Evolutionary conservation across 2,797 vertebrate species (phyloP).

Genomic region (Amblyopsis hoosieri): DNA sequence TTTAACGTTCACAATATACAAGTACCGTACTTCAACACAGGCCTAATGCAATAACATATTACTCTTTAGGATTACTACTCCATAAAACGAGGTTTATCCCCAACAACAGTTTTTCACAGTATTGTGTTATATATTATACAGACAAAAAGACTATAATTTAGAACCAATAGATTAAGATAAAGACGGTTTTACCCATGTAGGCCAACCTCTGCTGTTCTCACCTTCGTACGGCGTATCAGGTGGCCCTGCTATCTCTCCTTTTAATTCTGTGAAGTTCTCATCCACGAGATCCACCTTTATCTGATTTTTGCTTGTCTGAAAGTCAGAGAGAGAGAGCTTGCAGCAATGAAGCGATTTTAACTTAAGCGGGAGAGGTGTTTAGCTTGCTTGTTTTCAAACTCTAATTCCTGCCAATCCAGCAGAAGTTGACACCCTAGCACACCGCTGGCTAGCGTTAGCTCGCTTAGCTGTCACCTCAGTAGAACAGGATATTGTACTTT

Average conservation of each 20-base stretch:
- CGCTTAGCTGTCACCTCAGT: slow-evolving; percentile 37
- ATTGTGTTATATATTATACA: too few species aligned
- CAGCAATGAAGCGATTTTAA: slow-evolving; percentile 9
- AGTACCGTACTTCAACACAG: too few species aligned
- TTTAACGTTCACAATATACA: not conserved
- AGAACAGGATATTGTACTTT: slow-evolving; percentile 48
- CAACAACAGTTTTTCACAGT: too few species aligned
- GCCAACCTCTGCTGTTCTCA: slow-evolving; percentile 36
- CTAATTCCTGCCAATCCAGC: slow-evolving; percentile 52
- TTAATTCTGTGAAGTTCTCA: slow-evolving; percentile 99
- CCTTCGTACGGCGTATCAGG: slow-evolving; percentile 99
- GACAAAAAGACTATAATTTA: too few species aligned
- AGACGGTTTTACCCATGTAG: not conserved
- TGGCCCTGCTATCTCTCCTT: slow-evolving; percentile 98
- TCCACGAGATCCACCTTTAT: slow-evolving; percentile 99
- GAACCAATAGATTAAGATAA: too few species aligned
- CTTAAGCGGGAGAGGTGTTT: slow-evolving; percentile 34
- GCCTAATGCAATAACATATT: too few species aligned
- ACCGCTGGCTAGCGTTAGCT: slow-evolving; percentile 26
- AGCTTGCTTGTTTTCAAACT: slow-evolving; percentile 49
- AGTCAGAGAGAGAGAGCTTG: slow-evolving; percentile 20
- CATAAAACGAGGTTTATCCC: too few species aligned
- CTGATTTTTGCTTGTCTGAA: slow-evolving; percentile 99
- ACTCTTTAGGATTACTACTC: too few species aligned
- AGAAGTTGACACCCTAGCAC: slow-evolving; percentile 44